Evolutionary conservation across 2,888 invertebrate genomes (phyloP).

Genomic region (Perithous albicinctus): DNA sequence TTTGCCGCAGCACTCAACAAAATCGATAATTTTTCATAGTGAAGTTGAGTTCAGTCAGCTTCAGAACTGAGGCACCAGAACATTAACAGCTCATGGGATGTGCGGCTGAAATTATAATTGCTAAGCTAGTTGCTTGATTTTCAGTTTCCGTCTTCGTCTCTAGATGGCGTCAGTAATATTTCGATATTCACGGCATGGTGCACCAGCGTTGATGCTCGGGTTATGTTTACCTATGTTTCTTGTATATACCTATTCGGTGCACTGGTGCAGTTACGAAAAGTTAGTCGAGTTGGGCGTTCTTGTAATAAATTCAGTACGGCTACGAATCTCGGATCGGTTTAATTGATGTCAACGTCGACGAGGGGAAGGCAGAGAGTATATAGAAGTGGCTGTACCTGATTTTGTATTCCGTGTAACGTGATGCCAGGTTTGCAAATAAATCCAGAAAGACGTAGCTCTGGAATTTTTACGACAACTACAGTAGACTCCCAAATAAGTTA

Average conservation of each 20-base stretch:
- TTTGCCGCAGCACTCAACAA: not conserved
- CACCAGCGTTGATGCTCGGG: not conserved
- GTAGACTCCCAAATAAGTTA: too few species aligned
- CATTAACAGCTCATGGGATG: conserved; percentile 42
- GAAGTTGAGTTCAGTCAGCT: not conserved
- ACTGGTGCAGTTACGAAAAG: conserved; percentile 16
- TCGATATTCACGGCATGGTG: not conserved
- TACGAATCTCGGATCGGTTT: conserved; percentile 41
- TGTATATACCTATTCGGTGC: not conserved
- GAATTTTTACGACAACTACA: conserved; percentile 11
- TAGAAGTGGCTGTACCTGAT: conserved; percentile 3
- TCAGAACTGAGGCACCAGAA: conserved; percentile 23
- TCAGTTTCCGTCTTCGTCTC: conserved; percentile 19
- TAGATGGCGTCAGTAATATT: not conserved
- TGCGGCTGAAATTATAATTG: conserved; percentile 50
- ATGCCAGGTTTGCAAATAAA: conserved; percentile 38
- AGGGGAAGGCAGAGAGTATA: not conserved
- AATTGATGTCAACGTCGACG: conserved; percentile 48
- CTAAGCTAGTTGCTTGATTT: conserved; percentile 50
- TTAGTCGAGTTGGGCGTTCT: conserved; percentile 31
- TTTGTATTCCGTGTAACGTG: conserved; percentile 56
- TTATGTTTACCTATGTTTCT: not conserved
- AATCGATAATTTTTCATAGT: conserved; percentile 1
- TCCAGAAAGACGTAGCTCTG: conserved; percentile 29
- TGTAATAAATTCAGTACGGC: conserved; percentile 51